Base-by-base conservation (phyloP, 2,797 vertebrate species). In the Sternarchorhynchus goeldii region DNA sequence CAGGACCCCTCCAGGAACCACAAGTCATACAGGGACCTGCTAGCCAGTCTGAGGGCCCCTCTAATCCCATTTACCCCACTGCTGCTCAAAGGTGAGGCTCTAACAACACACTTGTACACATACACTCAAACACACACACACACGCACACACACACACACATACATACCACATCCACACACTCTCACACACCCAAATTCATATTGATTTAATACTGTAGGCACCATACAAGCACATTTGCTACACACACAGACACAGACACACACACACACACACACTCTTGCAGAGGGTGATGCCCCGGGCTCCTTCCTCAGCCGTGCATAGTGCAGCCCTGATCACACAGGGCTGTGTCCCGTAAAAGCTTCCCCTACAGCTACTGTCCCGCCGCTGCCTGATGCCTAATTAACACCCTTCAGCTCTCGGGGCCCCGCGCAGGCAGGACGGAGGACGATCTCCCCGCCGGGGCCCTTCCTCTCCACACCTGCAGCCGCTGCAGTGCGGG, bases 1-100 rank as follows among this genome's bases (percentile, higher is more conserved):
- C 32, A 97, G 97, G 97, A 98, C 81, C 97, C 96, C 5, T 97
- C 96, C 75, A 93, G 97, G 89, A 98, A 98, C 89, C 97, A 98
- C 81, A 98, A 98, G 87, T 95, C 94, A 68, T 98, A 98, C 91
- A 89, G 97, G 86, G 96, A 98, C 84, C 91, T 96, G 86, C 92
- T 98, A 84, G 94, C 93, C 85, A 94, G 95, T 86, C 96, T 98
- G 88, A 94, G 95, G 76, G 94, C 96, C 3, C 97, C 97, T 0
- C 92, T 97, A 72, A 98, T 98, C 85, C 97, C 97, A 66, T 98
- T 98, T 0, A 95, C 96, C 12, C 96, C 96, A 0, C 94, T 98
- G 84, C 94, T 98, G 86, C 95, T 98, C 71, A 98, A 98, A 95
- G 97, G 96, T 96, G 77, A 90, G 83, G 21, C n/a, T 39, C 18